Base-by-base conservation (phyloP, 2,113 vertebrate species). In the Trogon surrucura region DNA sequence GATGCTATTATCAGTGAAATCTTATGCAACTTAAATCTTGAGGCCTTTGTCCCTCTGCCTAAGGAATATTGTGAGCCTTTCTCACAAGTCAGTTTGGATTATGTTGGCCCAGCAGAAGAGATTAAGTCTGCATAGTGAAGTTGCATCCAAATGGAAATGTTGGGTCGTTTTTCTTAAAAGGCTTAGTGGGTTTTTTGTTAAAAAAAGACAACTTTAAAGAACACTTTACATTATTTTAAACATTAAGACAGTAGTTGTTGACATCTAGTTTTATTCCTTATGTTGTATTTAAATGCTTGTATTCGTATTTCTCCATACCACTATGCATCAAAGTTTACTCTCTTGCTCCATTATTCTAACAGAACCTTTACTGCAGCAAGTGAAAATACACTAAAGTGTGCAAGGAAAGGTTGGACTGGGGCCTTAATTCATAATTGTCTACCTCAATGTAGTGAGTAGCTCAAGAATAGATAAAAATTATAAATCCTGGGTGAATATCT, bases 1-100 rank as follows among this genome's bases (percentile, higher is more conserved):
- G 75, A 90, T 75, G 67, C 0, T 93, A 72, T 88, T 96, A 92
- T 96, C 92, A 66, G 85, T 75, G 69, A 93, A 80, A 95, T 93
- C 89, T 94, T 88, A 61, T 71, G 82, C 77, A 93, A 80, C 36
- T 84, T 94, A 95, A 93, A 84, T 90, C 80, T 94, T 73, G 23
- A 10, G 66, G 30, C 48, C 96, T 96, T 88, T 12, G 0, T 72
- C 94, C n/a, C 60, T 77, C 21, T 81, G 86, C 48, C n/a, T 91
- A 50, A 90, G 58, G 58, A 95, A 77, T 96, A 93, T 38, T 78
- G 45, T 54, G 32, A 93, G 22, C 10, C 15, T 91, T 90, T 96
- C 81, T 93, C 60, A 83, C 66, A 91, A 94, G 92, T 70, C 20
- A 77, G 84, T 80, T 73, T 85, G 65, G 48, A 95, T 95, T 85